Conservation (phyloP, 1,140 invertebrate species). For the Drosophila malerkotliana region DNA sequence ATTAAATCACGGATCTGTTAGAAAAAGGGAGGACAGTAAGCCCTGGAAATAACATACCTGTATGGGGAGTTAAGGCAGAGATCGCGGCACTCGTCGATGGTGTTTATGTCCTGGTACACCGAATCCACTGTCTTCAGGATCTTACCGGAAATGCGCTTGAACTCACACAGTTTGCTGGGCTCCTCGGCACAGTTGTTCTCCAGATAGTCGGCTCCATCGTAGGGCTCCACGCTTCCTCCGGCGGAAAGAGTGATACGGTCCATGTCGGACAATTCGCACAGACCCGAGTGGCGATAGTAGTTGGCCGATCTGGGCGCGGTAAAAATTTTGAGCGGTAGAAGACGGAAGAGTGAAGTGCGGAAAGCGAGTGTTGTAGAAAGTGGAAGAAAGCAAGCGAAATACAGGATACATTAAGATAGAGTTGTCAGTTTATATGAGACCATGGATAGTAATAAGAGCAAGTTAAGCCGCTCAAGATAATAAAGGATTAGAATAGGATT, state of each 20-base stretch:
- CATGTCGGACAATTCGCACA: constrained; percentile 95
- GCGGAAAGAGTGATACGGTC: constrained; percentile 93
- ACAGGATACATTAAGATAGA: constrained; percentile 51
- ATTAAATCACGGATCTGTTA: background rate
- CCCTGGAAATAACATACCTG: constrained; percentile 82
- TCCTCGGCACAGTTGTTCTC: constrained; percentile 96
- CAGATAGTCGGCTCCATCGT: constrained; percentile 91
- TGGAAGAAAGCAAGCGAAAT: constrained; percentile 43
- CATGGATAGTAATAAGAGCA: constrained; percentile 18
- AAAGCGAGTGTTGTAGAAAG: constrained; percentile 20
- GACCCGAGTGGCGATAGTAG: constrained; percentile 92
- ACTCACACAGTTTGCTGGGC: constrained; percentile 96
- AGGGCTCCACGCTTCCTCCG: constrained; percentile 88
- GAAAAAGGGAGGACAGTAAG: background rate
- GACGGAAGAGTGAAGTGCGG: constrained; percentile 48
- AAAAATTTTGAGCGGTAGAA: constrained; percentile 77
- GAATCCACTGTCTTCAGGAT: constrained; percentile 97
- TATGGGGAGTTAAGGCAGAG: constrained; percentile 94
- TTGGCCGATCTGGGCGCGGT: constrained; percentile 91
- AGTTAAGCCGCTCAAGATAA: constrained; percentile 32
- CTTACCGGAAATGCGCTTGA: constrained; percentile 93
- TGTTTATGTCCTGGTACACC: constrained; percentile 94
- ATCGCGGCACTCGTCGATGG: constrained; percentile 93
- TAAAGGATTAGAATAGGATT: background rate
- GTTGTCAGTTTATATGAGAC: constrained; percentile 16